Evolutionary conservation across 2,797 vertebrate genomes (phyloP), one percentile per base, ranked within the genome.

Genomic region (Crenichthys baileyi): DNA sequence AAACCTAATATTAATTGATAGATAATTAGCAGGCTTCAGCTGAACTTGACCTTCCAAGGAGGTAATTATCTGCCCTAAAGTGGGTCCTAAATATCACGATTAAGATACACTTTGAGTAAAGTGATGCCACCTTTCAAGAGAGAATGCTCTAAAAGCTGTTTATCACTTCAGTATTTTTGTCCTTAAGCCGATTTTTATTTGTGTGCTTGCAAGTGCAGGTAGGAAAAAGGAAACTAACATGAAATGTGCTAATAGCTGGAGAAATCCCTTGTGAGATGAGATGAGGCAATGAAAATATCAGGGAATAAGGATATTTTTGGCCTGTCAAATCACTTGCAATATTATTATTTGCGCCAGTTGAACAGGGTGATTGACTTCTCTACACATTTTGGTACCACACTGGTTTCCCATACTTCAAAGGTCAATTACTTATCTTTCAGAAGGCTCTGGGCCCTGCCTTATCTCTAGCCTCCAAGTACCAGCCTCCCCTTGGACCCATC

Each of bases 401-500:
- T 60, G 12, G 60, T 65, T 78, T 76, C 26, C 70, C 65, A 48
- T 70, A 79, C 15, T n/a, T 76, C 67, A 84, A 81, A 81, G 81
- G 80, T 87, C 83, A 80, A 72, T 51, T 53, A 72, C 72, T 84
- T 88, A 85, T 89, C 89, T 89, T 61, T 51, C 72, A 68, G 58
- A 76, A 58, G 1, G 74, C 65, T 77, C 46, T 55, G 51, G 55
- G 72, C 79, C 26, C 67, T 26, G 83, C 67, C 79, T 90, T 93
- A 90, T 92, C 90, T 89, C 76, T 83, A 67, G 87, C 81, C 80
- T 80, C 75, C 76, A 84, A 78, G 79, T 79, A 76, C 67, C 77
- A 60, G 72, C 61, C 67, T 76, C 74, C 77, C 76, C 61, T 63
- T 31, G 67, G 77, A 77, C 83, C 56, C 60, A 78, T 88, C 80